Conservation (phyloP, 2,113 vertebrate species). For the Triplophysa tibetana region DNA sequence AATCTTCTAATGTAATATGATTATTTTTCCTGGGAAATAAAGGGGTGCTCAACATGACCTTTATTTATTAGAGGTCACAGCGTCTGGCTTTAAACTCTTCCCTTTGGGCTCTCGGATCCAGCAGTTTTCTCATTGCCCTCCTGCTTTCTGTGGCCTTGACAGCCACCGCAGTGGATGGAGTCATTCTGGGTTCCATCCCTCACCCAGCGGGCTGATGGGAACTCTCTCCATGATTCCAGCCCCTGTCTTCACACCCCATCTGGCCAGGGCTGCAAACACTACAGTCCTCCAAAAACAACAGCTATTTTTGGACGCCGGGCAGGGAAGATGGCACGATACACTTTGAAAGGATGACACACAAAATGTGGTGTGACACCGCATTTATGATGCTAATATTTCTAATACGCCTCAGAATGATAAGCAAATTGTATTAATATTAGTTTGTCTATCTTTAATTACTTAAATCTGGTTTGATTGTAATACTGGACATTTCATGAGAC, state of each 20-base stretch:
- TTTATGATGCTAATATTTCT: conserved; percentile 2
- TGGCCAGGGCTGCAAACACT: conserved; percentile 74
- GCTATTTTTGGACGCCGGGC: conserved; percentile 50
- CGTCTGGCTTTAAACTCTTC: conserved; percentile 41
- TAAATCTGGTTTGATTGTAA: too few species aligned
- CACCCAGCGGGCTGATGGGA: conserved; percentile 74
- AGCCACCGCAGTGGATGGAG: conserved; percentile 71
- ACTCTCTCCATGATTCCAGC: conserved; percentile 72
- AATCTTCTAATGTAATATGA: conserved; percentile 34
- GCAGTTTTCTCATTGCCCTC: conserved; percentile 36
- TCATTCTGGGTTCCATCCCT: conserved; percentile 74
- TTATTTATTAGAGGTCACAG: conserved; percentile 48
- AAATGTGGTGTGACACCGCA: neutral
- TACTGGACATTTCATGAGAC: too few species aligned
- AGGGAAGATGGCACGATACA: conserved; percentile 37
- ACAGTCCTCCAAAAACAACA: conserved; percentile 55
- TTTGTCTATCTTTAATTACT: neutral
- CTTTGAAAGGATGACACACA: conserved; percentile 12
- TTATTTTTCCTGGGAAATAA: conserved; percentile 45
- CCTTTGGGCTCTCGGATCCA: conserved; percentile 30
- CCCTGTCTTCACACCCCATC: conserved; percentile 79
- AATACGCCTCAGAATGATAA: neutral
- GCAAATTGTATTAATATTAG: neutral
- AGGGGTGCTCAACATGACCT: conserved; percentile 33
- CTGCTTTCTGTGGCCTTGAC: conserved; percentile 55